Evolutionary conservation across 2,797 vertebrate species (phyloP), one percentile per base, ranked within the genome.

Genomic region (Chromis chromis): DNA sequence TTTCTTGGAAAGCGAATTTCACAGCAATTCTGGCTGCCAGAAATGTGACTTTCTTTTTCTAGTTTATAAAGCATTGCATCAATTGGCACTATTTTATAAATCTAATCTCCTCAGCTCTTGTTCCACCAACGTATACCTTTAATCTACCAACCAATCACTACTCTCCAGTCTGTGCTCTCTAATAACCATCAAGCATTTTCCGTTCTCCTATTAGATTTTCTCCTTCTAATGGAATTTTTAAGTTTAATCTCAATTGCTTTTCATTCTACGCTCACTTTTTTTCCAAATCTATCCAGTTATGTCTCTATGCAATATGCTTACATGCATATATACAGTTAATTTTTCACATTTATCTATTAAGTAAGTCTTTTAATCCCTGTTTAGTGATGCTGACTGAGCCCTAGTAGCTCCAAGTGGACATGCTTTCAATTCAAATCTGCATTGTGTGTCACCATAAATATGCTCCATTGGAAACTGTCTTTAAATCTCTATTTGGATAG

Each of bases 401-500:
- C 10, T 12, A 3, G 33, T 36, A 36, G 10, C 13, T 42, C 44
- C 44, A 8, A 46, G 1, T n/a, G 44, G 6, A 46, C 6, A 46
- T 7, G 16, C 6, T n/a, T 46, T 44, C 4, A 6, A 42, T 16
- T 16, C 4, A 1, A 8, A 46, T 7, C n/a, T n/a, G 46, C 46
- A n/a, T 49, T 49, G 46, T 19, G 17, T 46, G 17, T n/a, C 13
- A 19, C 5, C 44, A 46, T 46, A 1, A 19, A n/a, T 8, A 39
- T 33, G n/a, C 17, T 60, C 31, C 21, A 65, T 9, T 10, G 7
- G 36, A 60, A 69, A 49, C 36, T 12, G 25, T 65, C 64, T 48
- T 24, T 17, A 39, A 1, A 19, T 6, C 1, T 54, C 2, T 70
- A 61, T 62, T 67, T 24, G 33, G n/a, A 63, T 33, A 6, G 10